Evolutionary conservation across 2,797 vertebrate species (phyloP), one percentile per base, ranked within the genome.

Genomic region (Enteromius viviparus): DNA sequence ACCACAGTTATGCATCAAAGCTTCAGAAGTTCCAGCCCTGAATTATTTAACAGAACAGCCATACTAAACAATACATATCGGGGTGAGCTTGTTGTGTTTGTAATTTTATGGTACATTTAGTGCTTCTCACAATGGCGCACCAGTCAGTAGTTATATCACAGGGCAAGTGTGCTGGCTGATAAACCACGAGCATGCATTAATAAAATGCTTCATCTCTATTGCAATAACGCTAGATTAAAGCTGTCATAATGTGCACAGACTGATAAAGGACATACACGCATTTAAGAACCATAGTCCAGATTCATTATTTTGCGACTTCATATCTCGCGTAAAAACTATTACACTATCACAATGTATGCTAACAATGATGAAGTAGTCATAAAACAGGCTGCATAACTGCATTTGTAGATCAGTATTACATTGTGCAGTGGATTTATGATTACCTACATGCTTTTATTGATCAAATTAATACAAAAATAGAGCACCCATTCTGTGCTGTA

Each of bases 81-180:
- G 74, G 49, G 23, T 77, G 37, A 69, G 26, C 5, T 11, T 34
- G 12, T 34, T 68, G 49, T 60, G 23, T 11, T 69, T 69, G 26
- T 60, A 32, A 77, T 77, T 69, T 83, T 60, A 58, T 77, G 81
- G 23, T 70, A 69, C 74, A 77, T 58, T 69, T 83, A 70, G 4
- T 77, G 26, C 64, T 76, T 82, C 12, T 66, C 23, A 75, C 60
- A 68, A 68, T 8, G 34, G 34, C 2, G 1, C 49, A 66, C 32
- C 62, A 75, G 32, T 55, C 71, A 76, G 62, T 55, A 76, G 58
- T 37, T 40, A 49, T 64, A 34, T 64, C n/a, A 76, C 60, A 75
- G 62, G 34, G 19, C n/a, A 66, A 68, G 32, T 42, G 32, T 82
- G 32, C 80, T 21, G 45, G 71, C 42, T 66, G 71, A 82, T 65